Evolutionary conservation across 2,888 invertebrate species (phyloP).

Genomic region (Andrena hattorfiana): DNA sequence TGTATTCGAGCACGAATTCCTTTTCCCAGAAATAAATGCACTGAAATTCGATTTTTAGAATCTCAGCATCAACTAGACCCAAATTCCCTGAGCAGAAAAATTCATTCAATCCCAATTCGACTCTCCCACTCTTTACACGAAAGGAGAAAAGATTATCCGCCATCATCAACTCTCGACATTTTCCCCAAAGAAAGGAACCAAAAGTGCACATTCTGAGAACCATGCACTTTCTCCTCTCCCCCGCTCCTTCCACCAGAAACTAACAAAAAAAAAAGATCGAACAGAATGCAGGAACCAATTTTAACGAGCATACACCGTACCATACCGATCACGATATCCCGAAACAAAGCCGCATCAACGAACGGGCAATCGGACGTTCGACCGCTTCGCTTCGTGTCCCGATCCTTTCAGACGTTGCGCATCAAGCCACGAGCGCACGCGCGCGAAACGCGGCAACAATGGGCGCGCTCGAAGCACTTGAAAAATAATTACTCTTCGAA

Average conservation of each 20-base stretch:
- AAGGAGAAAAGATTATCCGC: not conserved
- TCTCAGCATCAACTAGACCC: no score
- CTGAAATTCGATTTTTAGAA: not conserved
- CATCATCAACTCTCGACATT: not conserved
- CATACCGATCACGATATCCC: not conserved
- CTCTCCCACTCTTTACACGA: no score
- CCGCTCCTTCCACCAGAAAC: not conserved
- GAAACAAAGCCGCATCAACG: not conserved
- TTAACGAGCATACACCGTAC: not conserved
- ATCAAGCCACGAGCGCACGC: not conserved
- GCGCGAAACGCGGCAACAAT: not conserved
- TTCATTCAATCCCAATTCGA: no score
- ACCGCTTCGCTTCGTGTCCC: slow-evolving; percentile 9
- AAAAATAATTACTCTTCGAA: not conserved
- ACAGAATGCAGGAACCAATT: not conserved
- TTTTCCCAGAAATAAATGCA: not conserved
- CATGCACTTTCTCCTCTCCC: slow-evolving; percentile 12
- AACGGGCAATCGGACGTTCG: slow-evolving; percentile 44
- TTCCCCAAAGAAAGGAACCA: not conserved
- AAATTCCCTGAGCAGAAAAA: no score
- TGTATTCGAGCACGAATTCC: not conserved
- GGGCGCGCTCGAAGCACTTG: not conserved
- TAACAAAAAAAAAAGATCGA: not conserved
- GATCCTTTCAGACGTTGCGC: not conserved
- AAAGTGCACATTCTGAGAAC: not conserved